Evolutionary conservation across 2,888 invertebrate species (phyloP).

Genomic region (Drosophila kokeensis): DNA sequence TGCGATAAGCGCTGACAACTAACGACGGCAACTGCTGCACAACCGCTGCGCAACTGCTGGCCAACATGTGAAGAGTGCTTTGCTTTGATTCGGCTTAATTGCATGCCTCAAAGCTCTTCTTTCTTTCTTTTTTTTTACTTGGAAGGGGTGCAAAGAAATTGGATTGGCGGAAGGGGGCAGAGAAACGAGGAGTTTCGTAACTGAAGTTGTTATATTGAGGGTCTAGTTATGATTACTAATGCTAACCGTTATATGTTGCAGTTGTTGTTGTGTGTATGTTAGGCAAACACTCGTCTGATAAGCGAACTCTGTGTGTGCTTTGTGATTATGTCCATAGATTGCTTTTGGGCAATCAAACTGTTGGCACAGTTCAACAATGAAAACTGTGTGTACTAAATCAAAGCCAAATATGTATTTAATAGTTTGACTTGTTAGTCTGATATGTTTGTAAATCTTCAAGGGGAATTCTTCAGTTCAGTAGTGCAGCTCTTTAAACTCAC

Average conservation of each 20-base stretch:
- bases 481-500: neutral
- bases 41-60: slow-evolving; percentile 16
- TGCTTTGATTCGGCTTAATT: slow-evolving; percentile 62
- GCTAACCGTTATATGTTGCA: neutral
- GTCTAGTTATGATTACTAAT: slow-evolving; percentile 24
- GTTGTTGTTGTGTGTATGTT: neutral
- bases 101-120: slow-evolving; percentile 20
- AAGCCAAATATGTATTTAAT: neutral
- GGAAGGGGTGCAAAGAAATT: slow-evolving; percentile 21
- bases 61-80: slow-evolving; percentile 41
- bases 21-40: slow-evolving; percentile 47
- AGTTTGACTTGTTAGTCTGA: neutral
- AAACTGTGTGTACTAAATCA: neutral
- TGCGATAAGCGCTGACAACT: slow-evolving; percentile 61
- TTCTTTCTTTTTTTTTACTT: neutral
- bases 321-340: slow-evolving; percentile 3
- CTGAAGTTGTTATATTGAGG: slow-evolving; percentile 19
- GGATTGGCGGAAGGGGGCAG: slow-evolving; percentile 15
- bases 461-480: neutral
- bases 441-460: neutral
- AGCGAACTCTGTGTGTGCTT: slow-evolving; percentile 4
- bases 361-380: neutral
- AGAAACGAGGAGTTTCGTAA: slow-evolving; percentile 15
- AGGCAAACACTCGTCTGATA: slow-evolving; percentile 15
- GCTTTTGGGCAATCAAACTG: neutral